Evolutionary conservation across 1,140 invertebrate species (phyloP), one percentile per base, ranked within the genome.

Genomic region (Thaumatotibia leucotreta): DNA sequence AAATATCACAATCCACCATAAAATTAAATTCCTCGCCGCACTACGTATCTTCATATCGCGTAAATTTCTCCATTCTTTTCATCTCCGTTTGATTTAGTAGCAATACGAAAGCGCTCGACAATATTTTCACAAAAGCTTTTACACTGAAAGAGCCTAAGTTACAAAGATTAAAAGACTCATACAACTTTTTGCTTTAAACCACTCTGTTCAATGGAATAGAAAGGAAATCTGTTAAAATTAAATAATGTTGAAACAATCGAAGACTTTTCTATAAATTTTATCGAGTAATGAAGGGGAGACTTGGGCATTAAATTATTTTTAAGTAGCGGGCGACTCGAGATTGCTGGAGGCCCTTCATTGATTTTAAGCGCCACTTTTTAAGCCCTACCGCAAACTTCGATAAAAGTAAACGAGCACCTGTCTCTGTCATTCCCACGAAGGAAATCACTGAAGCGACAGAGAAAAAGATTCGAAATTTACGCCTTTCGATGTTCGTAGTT

Each of bases 221-320:
- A 39, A 35, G 32, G 29, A 65, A 50, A 52, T 54, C 27, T 32
- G 32, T 54, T 31, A 49, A 10, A 50, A 67, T 63, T 62, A 67
- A 67, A 67, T 62, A 67, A 49, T 61, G 27, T 58, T 62, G 33
- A 68, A 68, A 68, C 66, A 71, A 74, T 79, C 74, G 62, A 72
- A 71, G 75, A 74, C 76, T 72, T 75, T 73, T 61, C 72, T 72
- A 68, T 71, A 72, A 72, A 72, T 80, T 76, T 73, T 68, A 61
- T 74, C 67, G 54, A 64, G 52, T 68, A 77, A 80, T 77, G 66
- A 79, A 75, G 66, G 77, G 70, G 69, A 67, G 66, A 45, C 14
- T 14, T 4, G 66, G 69, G 62, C 70, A 73, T 58, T 77, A 77
- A 83, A 77, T 78, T 80, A 76, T 80, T 78, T 80, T 77, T 77